Evolutionary conservation across 2,888 invertebrate species (phyloP).

Genomic region (Chaitophorus viminalis): DNA sequence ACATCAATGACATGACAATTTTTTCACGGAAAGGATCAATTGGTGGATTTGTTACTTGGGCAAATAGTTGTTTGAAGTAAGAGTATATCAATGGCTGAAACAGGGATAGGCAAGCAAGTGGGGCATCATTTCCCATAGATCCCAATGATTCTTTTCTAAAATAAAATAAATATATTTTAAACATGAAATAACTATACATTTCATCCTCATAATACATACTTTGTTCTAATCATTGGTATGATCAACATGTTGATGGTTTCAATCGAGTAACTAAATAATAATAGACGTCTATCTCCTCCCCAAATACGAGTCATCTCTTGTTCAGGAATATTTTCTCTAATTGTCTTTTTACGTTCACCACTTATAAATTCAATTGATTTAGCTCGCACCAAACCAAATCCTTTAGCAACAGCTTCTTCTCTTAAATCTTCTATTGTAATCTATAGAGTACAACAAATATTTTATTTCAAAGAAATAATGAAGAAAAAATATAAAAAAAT

Average conservation of each 20-base stretch:
- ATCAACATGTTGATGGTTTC: conserved; percentile 95
- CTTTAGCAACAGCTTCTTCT: conserved; percentile 69
- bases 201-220: conserved; percentile 71
- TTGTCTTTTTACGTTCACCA: conserved; percentile 65
- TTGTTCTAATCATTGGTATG: conserved; percentile 94
- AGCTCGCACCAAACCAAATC: conserved; percentile 67
- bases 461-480: neutral
- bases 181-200: neutral
- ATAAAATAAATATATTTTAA: conserved; percentile 59
- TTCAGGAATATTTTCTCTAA: conserved; percentile 65
- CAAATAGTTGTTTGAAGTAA: conserved; percentile 98
- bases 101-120: conserved; percentile 93
- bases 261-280: conserved; percentile 92
- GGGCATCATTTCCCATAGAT: conserved; percentile 99
- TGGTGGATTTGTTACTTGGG: conserved; percentile 98
- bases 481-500: conserved; percentile 14
- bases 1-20: conserved; percentile 97
- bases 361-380: conserved; percentile 66
- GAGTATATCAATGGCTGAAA: conserved; percentile 95
- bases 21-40: conserved; percentile 99
- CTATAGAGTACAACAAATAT: conserved; percentile 69
- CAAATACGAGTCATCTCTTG: conserved; percentile 69
- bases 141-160: conserved; percentile 96
- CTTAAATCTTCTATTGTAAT: conserved; percentile 83
- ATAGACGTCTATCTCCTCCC: conserved; percentile 83